Percentiles rank a stretch among this genome's conserved stretches.
phyloP scores from a whole-genome alignment of 2,797 vertebrate genomes.

The Varecia variegata region DNA sequence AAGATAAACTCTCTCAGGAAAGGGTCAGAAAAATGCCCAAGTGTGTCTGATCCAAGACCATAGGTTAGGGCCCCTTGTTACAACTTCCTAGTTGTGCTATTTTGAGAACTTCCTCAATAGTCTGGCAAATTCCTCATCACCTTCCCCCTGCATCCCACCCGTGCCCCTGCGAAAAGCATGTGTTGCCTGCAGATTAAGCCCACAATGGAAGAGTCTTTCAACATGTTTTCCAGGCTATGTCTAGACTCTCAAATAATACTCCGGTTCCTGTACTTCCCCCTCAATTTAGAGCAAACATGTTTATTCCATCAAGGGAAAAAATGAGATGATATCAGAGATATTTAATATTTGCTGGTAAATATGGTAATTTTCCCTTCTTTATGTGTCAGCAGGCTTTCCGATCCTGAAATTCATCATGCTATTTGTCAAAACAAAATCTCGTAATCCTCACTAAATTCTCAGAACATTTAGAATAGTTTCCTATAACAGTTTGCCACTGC shows the following conservation, averaged over 20 bases:
- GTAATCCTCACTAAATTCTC: not conserved
- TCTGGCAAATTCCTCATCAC: not conserved
- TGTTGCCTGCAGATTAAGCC: not conserved
- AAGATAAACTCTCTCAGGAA: not conserved
- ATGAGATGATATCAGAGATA: not conserved
- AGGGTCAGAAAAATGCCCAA: not conserved
- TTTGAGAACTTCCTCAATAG: not conserved
- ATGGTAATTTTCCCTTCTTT: not conserved
- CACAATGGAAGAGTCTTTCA: fast-evolving
- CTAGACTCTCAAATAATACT: not conserved
- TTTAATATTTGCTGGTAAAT: not conserved
- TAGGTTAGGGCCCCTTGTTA: not conserved
- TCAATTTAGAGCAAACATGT: not conserved
- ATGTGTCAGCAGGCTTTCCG: not conserved
- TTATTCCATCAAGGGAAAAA: not conserved
- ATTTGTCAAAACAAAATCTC: not conserved
- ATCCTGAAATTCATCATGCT: not conserved
- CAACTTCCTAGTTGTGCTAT: not conserved
- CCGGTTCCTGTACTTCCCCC: not conserved
- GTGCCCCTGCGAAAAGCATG: not conserved
- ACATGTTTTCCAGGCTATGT: not conserved
- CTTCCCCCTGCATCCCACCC: not conserved
- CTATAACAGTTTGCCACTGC: not conserved
- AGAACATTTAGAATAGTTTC: slow-evolving; percentile 28
- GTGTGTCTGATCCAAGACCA: no score